These are phyloP conservation scores for Corythucha ciliata DNA, from an alignment of 2,888 invertebrate species.

Conservation along the genomic window DNA sequence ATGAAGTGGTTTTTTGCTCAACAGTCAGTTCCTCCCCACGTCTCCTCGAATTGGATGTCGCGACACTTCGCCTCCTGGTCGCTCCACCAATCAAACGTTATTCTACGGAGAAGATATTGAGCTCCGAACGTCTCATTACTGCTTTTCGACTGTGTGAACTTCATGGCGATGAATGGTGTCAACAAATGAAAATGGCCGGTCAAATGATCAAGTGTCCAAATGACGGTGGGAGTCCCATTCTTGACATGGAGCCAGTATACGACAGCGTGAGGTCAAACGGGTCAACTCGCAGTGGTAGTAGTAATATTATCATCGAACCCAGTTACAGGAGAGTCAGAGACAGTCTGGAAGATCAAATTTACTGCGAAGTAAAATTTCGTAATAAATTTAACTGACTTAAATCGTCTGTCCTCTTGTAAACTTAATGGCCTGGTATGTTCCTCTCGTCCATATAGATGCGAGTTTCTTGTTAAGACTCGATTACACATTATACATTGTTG, in stretches of 20 bases:
- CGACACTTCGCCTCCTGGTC: slow-evolving; percentile 14
- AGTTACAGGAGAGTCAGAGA: slow-evolving; percentile 15
- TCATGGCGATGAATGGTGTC: slow-evolving; percentile 14
- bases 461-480: no score
- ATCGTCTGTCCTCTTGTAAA: no score
- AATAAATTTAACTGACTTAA: no score
- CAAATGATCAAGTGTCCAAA: slow-evolving; percentile 14
- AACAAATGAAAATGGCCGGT: slow-evolving; percentile 18
- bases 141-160: slow-evolving; percentile 19
- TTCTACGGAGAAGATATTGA: slow-evolving; percentile 16
- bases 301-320: slow-evolving; percentile 15
- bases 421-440: no score
- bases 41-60: slow-evolving; percentile 42
- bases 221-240: not conserved
- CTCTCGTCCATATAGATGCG: no score
- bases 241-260: no score
- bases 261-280: no score
- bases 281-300: no score
- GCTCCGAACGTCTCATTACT: slow-evolving; percentile 11
- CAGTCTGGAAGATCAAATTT: slow-evolving; percentile 20
- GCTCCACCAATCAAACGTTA: slow-evolving; percentile 21
- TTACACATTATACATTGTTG: no score
- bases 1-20: slow-evolving; percentile 47
- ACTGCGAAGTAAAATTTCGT: slow-evolving; percentile 20
- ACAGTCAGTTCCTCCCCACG: slow-evolving; percentile 40